phyloP scores from a whole-genome alignment of 2,888 invertebrate genomes.

The Trissoscelio sp. region DNA sequence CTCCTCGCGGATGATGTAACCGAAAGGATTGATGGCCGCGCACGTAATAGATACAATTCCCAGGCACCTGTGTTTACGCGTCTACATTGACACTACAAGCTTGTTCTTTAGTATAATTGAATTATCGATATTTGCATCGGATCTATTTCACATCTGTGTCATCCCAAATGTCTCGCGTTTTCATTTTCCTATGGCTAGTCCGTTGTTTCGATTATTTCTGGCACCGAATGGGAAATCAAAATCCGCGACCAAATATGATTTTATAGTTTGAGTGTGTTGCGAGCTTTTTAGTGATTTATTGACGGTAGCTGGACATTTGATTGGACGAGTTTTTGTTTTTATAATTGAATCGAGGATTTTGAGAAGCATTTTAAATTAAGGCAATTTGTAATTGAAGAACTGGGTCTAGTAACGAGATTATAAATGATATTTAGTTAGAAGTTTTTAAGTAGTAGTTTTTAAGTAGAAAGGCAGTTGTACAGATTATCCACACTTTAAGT shows the following conservation, averaged over 20 bases:
- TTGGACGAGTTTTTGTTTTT: background rate
- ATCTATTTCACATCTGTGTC: constrained; percentile 45
- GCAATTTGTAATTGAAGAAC: background rate
- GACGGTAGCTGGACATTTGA: background rate
- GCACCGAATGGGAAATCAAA: constrained; percentile 30
- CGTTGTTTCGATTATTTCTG: constrained; percentile 2
- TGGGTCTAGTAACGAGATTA: no score
- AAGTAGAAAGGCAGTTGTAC: no score
- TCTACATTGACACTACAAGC: constrained; percentile 58
- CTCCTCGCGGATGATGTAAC: constrained; percentile 67
- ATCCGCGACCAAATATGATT: constrained; percentile 16
- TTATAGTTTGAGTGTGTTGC: constrained; percentile 21
- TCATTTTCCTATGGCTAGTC: constrained; percentile 43
- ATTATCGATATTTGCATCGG: constrained; percentile 62
- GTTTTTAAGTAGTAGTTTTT: no score
- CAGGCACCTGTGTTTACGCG: constrained; percentile 58
- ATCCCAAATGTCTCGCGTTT: constrained; percentile 22
- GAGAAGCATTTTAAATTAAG: background rate
- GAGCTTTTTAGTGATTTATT: constrained; percentile 9
- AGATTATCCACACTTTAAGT: no score
- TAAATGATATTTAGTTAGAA: no score
- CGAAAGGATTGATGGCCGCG: constrained; percentile 70
- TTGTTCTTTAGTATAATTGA: constrained; percentile 68
- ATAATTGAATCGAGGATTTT: background rate
- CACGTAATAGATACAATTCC: constrained; percentile 65